Evolutionary conservation across 2,888 invertebrate species (phyloP).

Genomic region (Lasioglossum oenotherae): DNA sequence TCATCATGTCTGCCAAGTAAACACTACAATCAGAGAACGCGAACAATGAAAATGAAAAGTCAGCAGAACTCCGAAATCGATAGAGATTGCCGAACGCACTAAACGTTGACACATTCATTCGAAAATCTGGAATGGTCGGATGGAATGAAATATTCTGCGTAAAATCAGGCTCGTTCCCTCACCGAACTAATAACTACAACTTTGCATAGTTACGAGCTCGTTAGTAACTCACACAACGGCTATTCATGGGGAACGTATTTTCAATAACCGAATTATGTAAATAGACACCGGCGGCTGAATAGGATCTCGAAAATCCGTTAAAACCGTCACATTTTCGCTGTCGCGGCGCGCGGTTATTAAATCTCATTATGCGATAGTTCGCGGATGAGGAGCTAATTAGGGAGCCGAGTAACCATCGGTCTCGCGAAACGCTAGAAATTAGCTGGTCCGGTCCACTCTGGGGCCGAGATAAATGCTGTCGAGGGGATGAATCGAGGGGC

Average conservation of each 20-base stretch:
- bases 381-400: slow-evolving; percentile 46
- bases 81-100: neutral
- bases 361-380: slow-evolving; percentile 51
- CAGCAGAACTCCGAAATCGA: neutral
- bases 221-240: neutral
- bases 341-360: slow-evolving; percentile 36
- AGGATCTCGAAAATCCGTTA: slow-evolving; percentile 18
- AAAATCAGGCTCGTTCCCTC: neutral
- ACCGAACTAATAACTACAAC: neutral
- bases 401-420: neutral
- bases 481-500: slow-evolving; percentile 20
- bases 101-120: neutral
- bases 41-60: neutral
- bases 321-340: slow-evolving; percentile 11
- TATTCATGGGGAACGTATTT: slow-evolving; percentile 20
- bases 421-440: slow-evolving; percentile 43
- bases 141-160: neutral
- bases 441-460: slow-evolving; percentile 29
- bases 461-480: slow-evolving; percentile 9
- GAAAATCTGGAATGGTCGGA: neutral
- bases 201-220: slow-evolving; percentile 24
- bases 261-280: slow-evolving; percentile 23
- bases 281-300: neutral
- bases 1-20: neutral
- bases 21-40: neutral